phyloP scores from a whole-genome alignment of 2,888 invertebrate genomes.

The Byasa hedistus region DNA sequence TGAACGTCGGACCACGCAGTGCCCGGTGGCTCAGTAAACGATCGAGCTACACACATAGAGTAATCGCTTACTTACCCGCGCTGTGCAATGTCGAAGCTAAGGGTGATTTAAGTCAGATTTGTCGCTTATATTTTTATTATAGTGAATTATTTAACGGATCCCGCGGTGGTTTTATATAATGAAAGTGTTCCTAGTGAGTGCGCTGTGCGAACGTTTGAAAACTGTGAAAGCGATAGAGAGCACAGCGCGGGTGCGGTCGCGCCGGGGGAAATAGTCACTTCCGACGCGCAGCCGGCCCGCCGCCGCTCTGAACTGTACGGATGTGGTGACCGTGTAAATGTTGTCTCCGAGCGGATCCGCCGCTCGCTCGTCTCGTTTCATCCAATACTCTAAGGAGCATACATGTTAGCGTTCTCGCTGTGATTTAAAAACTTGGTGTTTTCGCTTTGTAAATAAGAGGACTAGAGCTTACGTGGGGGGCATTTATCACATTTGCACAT shows the following conservation, averaged over 20 bases:
- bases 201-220: constrained; percentile 3
- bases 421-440: constrained; percentile 43
- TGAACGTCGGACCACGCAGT: neutral
- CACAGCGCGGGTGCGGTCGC: neutral
- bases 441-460: constrained; percentile 45
- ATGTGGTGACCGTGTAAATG: constrained; percentile 15
- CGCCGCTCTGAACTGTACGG: neutral
- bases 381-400: constrained; percentile 29
- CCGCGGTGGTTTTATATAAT: constrained; percentile 2
- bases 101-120: neutral
- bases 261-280: constrained; percentile 4
- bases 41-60: neutral
- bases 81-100: neutral
- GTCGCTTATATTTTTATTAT: constrained; percentile 24
- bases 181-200: constrained; percentile 23
- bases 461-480: constrained; percentile 38
- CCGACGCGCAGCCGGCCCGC: neutral
- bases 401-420: constrained; percentile 43
- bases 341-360: constrained; percentile 20
- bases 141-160: constrained; percentile 17
- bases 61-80: constrained; percentile 20
- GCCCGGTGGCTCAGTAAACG: neutral
- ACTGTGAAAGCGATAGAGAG: too few relatives aligned
- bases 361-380: constrained; percentile 10
- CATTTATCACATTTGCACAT: constrained; percentile 55